phyloP scores from a whole-genome alignment of 2,797 vertebrate species.

The Rallus crepitans region DNA sequence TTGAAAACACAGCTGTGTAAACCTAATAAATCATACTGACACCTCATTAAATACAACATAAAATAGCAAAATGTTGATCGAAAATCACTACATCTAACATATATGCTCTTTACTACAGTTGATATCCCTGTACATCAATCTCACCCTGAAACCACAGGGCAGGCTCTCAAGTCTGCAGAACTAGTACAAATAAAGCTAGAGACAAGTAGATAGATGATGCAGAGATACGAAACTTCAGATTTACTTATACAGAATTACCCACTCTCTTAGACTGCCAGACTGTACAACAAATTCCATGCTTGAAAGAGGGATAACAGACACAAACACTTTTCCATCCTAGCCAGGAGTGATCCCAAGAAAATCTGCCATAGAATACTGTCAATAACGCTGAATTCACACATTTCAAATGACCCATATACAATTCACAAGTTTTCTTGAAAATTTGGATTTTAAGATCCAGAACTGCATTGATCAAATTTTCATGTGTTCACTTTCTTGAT shows the following conservation, averaged over 20 bases:
- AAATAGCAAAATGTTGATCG: background rate
- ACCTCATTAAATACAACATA: conserved; percentile 49
- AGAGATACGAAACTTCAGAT: background rate
- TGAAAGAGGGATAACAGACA: background rate
- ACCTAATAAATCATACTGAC: conserved; percentile 47
- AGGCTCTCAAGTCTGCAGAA: background rate
- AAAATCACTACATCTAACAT: conserved; percentile 27
- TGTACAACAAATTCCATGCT: background rate
- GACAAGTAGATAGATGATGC: accelerated
- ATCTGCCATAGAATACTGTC: background rate
- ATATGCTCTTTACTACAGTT: background rate
- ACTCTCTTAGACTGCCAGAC: background rate
- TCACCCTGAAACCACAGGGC: background rate
- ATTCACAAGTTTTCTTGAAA: background rate
- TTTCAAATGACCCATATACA: background rate
- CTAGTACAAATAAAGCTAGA: background rate
- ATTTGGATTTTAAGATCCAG: background rate
- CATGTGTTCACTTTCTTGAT: background rate
- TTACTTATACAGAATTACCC: background rate
- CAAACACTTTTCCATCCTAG: background rate
- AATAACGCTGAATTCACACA: background rate
- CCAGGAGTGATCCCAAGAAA: background rate
- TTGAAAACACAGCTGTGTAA: conserved; percentile 45
- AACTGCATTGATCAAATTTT: background rate
- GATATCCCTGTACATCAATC: background rate